Evolutionary conservation across 2,888 invertebrate genomes (phyloP).

Genomic region (Lucinisca nassula): DNA sequence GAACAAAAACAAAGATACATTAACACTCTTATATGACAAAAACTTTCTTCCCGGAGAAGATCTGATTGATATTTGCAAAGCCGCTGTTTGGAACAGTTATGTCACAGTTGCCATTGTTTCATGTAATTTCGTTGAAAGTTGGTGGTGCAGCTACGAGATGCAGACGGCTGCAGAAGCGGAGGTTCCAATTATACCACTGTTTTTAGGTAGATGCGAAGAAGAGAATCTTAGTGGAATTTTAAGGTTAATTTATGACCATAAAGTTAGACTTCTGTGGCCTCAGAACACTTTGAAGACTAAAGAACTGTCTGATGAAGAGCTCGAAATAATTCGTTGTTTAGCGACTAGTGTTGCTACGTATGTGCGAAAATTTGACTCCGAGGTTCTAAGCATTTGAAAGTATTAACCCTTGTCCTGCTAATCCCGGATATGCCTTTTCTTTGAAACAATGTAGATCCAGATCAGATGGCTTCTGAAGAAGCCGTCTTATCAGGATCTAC

Average conservation of each 20-base stretch:
- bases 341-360: background rate
- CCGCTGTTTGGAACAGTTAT: background rate
- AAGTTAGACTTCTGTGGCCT: background rate
- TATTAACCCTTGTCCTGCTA: too few species aligned
- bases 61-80: background rate
- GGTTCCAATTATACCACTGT: background rate
- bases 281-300: background rate
- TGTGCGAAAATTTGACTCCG: background rate
- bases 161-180: background rate
- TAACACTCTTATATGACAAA: background rate
- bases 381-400: background rate
- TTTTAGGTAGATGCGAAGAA: background rate
- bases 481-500: too few species aligned
- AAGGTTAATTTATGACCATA: background rate
- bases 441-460: too few species aligned
- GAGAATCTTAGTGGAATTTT: background rate
- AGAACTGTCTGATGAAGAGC: background rate
- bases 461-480: too few species aligned
- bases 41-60: background rate
- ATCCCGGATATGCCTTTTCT: too few species aligned
- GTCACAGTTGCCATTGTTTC: background rate
- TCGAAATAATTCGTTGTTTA: background rate
- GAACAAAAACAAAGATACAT: background rate
- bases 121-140: background rate
- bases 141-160: slow-evolving; percentile 2